These are phyloP conservation scores for Drosophila melanosoma DNA, from an alignment of 2,888 invertebrate species.

Conservation along the genomic window DNA sequence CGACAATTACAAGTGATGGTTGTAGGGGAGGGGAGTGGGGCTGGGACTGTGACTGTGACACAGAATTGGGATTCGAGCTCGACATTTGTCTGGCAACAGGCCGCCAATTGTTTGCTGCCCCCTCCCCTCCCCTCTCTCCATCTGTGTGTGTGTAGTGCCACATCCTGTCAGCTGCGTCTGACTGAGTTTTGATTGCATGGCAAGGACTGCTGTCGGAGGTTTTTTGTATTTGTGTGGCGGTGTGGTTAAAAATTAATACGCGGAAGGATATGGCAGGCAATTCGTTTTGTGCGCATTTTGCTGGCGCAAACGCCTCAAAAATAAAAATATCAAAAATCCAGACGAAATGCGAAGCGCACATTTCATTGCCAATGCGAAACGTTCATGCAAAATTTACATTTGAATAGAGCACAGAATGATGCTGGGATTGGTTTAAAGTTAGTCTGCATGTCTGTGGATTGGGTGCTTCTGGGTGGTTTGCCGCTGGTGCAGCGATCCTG, in stretches of 20 bases:
- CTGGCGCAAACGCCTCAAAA: conserved; percentile 35
- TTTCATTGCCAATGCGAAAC: conserved; percentile 48
- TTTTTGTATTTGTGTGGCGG: conserved; percentile 58
- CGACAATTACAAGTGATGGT: conserved; percentile 69
- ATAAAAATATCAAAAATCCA: conserved; percentile 51
- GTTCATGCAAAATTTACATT: conserved; percentile 78
- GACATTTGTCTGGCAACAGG: conserved; percentile 65
- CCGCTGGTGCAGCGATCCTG: conserved; percentile 54
- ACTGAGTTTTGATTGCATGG: conserved; percentile 63
- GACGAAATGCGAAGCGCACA: conserved; percentile 47
- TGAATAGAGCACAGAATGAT: conserved; percentile 65
- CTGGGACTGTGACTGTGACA: not conserved
- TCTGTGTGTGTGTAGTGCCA: conserved; percentile 4
- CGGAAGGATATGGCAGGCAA: conserved; percentile 81
- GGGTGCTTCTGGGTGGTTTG: conserved; percentile 15
- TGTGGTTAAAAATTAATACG: conserved; percentile 79
- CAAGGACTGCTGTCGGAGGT: conserved; percentile 28
- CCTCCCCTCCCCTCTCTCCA: not conserved
- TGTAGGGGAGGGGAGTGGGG: not conserved
- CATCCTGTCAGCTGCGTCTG: conserved; percentile 56
- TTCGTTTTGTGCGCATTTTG: conserved; percentile 68
- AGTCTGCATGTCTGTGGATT: conserved; percentile 1
- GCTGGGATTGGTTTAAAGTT: conserved; percentile 2
- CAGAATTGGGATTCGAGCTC: conserved; percentile 24
- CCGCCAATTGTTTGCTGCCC: conserved; percentile 50